Base-by-base conservation (phyloP, 2,888 invertebrate genomes). In the Epistrophe grossulariae region DNA sequence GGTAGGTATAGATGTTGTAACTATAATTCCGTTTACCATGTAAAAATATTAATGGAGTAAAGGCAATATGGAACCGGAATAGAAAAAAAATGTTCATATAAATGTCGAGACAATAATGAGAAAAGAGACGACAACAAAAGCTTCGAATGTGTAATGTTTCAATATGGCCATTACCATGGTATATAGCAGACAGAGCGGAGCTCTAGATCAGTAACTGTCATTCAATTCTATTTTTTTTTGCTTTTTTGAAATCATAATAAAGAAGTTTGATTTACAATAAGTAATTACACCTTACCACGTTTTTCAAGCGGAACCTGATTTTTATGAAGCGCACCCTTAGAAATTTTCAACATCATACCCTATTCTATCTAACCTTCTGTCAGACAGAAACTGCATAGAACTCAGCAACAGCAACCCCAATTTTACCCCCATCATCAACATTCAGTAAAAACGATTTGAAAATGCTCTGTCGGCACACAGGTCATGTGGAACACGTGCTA, bases 251-350 rank as follows among this genome's bases (percentile, higher is more conserved):
- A 76, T 80, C 66, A 84, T 62, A 80, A 80, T 68, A 81, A 80
- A 84, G 72, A 76, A 84, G 66, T 84, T 81, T 84, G 84, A 84
- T 84, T 81, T 84, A 84, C 84, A 81, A 24, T 24, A 77, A 80
- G 84, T 84, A 84, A 84, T 84, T 84, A 84, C 52, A 24, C 3
- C 24, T 13, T 48, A 9, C 71, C 64, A 80, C 76, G 77, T 84
- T 84, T 43, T 81, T 81, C 80, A 80, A 84, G 76, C 80, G 80
- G 60, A 81, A 80, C 77, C 17, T 50, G 50, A 72, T 80, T 80
- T 84, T 84, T 72, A 84, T 77, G 68, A 77, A 73, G 72, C 77
- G 48, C 74, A 71, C 71, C 84, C 72, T 73, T 66, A 59, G 11
- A n/a, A 64, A 35, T 35, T 5, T 68, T 19, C 31, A 70, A 59